Percentiles rank a stretch among this genome's conserved stretches.
Conservation (phyloP, 2,888 invertebrate genomes). For the Euplexia lucipara region DNA sequence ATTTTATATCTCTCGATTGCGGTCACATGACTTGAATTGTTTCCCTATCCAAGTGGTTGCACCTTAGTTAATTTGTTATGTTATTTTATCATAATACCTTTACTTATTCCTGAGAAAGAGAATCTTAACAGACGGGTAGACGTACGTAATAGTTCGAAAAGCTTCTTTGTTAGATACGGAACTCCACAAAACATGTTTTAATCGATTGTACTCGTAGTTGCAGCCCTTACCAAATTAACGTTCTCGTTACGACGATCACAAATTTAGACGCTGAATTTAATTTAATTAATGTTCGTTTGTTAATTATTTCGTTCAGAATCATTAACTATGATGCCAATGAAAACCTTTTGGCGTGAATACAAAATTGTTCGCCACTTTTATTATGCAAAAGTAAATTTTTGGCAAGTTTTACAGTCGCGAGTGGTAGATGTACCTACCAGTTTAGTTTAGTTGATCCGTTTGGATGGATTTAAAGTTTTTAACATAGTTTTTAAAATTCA, state of each 20-base stretch:
- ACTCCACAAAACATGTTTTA: too few relatives aligned
- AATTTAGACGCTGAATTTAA: conserved; percentile 42
- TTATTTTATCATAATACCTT: too few relatives aligned
- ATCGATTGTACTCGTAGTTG: background rate
- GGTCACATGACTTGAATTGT: too few relatives aligned
- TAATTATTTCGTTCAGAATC: conserved; percentile 61
- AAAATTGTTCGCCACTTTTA: conserved; percentile 33
- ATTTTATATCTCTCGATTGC: too few relatives aligned
- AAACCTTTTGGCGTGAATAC: conserved; percentile 39
- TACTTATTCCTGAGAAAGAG: too few relatives aligned
- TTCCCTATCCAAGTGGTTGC: too few relatives aligned
- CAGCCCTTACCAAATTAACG: conserved; percentile 29
- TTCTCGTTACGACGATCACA: conserved; percentile 28
- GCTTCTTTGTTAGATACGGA: too few relatives aligned
- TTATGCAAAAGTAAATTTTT: conserved; percentile 27
- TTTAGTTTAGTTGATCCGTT: background rate
- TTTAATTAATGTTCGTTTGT: conserved; percentile 50
- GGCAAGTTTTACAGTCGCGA: conserved; percentile 2
- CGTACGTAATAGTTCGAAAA: too few relatives aligned
- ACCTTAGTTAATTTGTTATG: too few relatives aligned
- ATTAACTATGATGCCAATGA: conserved; percentile 51
- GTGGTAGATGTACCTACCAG: conserved; percentile 21
- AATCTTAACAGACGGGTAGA: too few relatives aligned
- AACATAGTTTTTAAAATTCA: background rate
- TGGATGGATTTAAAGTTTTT: background rate